Base-by-base conservation (phyloP, 1,140 invertebrate species). In the Ptiloglossa arizonensis region DNA sequence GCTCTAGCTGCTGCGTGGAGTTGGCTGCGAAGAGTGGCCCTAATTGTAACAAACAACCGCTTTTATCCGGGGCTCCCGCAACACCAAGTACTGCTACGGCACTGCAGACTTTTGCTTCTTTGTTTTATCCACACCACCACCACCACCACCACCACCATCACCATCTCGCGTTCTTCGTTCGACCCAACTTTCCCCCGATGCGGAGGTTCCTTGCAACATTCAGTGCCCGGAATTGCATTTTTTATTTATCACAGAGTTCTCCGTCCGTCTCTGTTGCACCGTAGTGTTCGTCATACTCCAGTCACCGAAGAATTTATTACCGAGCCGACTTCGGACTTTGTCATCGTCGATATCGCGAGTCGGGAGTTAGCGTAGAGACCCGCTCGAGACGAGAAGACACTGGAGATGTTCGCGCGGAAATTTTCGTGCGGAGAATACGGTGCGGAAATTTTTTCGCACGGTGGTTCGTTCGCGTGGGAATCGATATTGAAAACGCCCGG, bases 21-120 rank as follows among this genome's bases (percentile, higher is more conserved):
- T 75, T 57, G 82, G 29, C 66, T 60, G 72, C n/a, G 68, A 84
- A 79, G 81, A 87, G 82, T 74, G 63, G 59, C 72, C 79, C 83
- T 88, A 88, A 89, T 89, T 88, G 87, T 87, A 87, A 89, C 87
- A 87, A 89, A 89, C 86, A 88, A 83, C 83, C 77, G 60, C 75
- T 75, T 87, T 87, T 87, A 87, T 87, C 78, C 70, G 81, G 54
- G 70, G 46, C 69, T 70, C 59, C 67, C 15, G 68, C 64, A 41
- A 59, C 41, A 63, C 52, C 41, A 54, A 70, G 56, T 62, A 69
- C 57, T 8, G 69, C 46, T n/a, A 50, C 46, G 48, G 46, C 52
- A 27, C 41, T 60, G 50, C 63, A 50, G 46, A 5, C 60, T 27
- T 24, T 41, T 6, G 72, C 72, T 19, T 54, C 38, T 59, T 79